A percentile compares a stretch with the other conserved stretches of the same genome.
These are phyloP conservation scores for Miltochrista miniata DNA, from an alignment of 2,888 invertebrate genomes.

Conservation along the genomic window DNA sequence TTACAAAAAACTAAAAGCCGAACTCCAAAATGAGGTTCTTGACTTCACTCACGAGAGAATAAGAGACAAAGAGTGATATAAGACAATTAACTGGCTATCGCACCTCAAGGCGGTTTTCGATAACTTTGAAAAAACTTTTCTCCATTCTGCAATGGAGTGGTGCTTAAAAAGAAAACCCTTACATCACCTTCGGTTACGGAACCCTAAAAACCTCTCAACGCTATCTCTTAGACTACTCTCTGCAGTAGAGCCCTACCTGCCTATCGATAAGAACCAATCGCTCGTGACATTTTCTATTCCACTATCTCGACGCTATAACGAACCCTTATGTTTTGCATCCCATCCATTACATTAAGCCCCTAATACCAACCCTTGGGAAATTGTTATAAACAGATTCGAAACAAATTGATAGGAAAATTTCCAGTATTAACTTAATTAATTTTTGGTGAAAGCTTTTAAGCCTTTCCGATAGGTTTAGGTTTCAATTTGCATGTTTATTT, in stretches of 20 bases:
- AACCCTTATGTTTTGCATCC: slow-evolving; percentile 2
- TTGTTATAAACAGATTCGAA: slow-evolving; percentile 26
- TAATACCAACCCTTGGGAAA: slow-evolving; percentile 12
- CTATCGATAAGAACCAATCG: slow-evolving; percentile 29
- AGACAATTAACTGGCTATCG: no score
- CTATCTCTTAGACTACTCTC: neutral
- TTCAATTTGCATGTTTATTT: slow-evolving; percentile 11
- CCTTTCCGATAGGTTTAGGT: slow-evolving; percentile 13
- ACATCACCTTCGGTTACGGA: no score
- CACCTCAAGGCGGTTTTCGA: no score
- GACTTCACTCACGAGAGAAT: no score
- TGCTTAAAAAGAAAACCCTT: no score
- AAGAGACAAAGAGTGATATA: no score
- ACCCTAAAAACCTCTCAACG: no score
- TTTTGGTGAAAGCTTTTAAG: slow-evolving; percentile 16
- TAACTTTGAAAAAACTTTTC: no score
- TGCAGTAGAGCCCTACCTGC: slow-evolving; percentile 5
- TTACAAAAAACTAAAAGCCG: no score
- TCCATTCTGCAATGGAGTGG: no score
- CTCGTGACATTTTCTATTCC: slow-evolving; percentile 26
- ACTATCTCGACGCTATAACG: slow-evolving; percentile 12
- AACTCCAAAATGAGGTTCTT: no score
- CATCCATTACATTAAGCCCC: slow-evolving; percentile 21
- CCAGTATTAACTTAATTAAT: slow-evolving; percentile 27
- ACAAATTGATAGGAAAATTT: slow-evolving; percentile 31